These are phyloP conservation scores for Parnassius orleans DNA, from an alignment of 2,888 invertebrate species.

Conservation along the genomic window DNA sequence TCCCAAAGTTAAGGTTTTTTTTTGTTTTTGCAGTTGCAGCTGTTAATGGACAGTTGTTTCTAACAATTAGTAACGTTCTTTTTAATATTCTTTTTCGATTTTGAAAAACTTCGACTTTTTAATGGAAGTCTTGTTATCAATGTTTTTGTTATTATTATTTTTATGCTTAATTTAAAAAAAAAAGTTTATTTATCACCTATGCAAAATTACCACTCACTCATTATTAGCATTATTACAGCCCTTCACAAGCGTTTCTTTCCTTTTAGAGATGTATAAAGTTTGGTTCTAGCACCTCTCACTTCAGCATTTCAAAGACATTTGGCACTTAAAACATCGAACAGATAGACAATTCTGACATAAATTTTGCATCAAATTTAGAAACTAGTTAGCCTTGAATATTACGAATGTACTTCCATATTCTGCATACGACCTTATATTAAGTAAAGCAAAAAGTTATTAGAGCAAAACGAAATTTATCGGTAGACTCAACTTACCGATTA, in stretches of 20 bases:
- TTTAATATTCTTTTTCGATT: background rate
- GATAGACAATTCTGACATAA: constrained; percentile 24
- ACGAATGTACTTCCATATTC: constrained; percentile 28
- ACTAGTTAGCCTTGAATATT: constrained; percentile 33
- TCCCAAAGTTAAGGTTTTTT: constrained; percentile 17
- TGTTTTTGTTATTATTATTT: too few species aligned
- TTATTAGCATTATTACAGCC: too few species aligned
- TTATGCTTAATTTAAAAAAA: background rate
- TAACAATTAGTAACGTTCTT: constrained; percentile 2
- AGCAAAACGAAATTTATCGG: constrained; percentile 13
- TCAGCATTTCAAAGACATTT: constrained; percentile 7
- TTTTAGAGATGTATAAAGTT: background rate
- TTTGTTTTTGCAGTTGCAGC: constrained; percentile 11
- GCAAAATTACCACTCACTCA: background rate
- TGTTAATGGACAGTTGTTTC: constrained; percentile 6
- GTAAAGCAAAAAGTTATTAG: constrained; percentile 16
- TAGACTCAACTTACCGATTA: constrained; percentile 82
- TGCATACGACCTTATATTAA: constrained; percentile 23
- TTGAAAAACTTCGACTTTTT: too few species aligned
- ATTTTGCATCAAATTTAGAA: constrained; percentile 35
- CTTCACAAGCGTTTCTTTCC: background rate
- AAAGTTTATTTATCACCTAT: background rate
- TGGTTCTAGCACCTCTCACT: constrained; percentile 5
- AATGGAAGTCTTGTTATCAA: too few species aligned
- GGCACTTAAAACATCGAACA: constrained; percentile 1